Conservation (phyloP, 2,797 vertebrate species). For the Tachyglossus aculeatus region DNA sequence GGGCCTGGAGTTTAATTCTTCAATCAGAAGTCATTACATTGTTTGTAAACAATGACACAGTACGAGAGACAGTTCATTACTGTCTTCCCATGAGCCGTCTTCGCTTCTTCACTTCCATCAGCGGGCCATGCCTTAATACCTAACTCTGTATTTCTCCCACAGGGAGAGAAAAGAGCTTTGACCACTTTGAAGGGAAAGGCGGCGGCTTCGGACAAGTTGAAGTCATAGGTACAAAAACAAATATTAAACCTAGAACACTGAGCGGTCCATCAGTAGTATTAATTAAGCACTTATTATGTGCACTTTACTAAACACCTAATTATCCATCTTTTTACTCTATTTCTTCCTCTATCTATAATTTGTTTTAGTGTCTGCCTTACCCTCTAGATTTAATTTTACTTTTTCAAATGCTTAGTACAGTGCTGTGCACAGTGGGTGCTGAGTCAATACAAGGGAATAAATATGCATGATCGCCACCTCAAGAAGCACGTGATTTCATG, state of each 20-base stretch:
- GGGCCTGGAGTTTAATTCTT: slow-evolving; percentile 61
- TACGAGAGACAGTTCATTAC: slow-evolving; percentile 64
- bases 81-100: slow-evolving; percentile 16
- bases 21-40: slow-evolving; percentile 67
- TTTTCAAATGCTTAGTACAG: no score
- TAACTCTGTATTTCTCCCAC: slow-evolving; percentile 35
- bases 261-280: no score
- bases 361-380: no score
- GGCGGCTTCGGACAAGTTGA: neutral
- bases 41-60: slow-evolving; percentile 66
- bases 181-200: slow-evolving; percentile 21
- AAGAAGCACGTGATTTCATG: no score
- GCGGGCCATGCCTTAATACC: slow-evolving; percentile 46
- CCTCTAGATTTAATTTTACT: no score
- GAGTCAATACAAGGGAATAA: no score
- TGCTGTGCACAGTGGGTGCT: no score
- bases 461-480: no score
- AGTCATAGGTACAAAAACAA: slow-evolving; percentile 1
- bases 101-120: slow-evolving; percentile 41
- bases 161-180: neutral
- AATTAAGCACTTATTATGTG: no score
- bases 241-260: slow-evolving; percentile 13
- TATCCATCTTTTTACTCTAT: no score
- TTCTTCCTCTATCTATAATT: no score
- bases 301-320: no score